phyloP scores from a whole-genome alignment of 2,888 invertebrate species.

The Drosophila prostipennis region DNA sequence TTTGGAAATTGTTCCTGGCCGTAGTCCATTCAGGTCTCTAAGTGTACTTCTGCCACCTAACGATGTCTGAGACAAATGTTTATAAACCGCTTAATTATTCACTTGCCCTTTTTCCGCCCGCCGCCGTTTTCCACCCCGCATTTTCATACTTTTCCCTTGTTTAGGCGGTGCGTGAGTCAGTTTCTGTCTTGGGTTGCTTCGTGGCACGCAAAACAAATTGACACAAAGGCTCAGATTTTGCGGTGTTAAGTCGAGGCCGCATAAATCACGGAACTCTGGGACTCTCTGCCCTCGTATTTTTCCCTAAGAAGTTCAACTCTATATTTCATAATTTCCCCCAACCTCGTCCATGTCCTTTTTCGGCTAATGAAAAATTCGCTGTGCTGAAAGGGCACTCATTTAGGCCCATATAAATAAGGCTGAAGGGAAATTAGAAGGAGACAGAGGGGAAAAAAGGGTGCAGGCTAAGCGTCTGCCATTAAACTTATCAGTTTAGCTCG shows the following conservation, averaged over 20 bases:
- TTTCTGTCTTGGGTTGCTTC: slow-evolving; percentile 28
- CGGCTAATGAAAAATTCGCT: slow-evolving; percentile 43
- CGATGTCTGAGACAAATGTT: slow-evolving; percentile 74
- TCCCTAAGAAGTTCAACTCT: slow-evolving; percentile 39
- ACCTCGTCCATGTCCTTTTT: slow-evolving; percentile 18
- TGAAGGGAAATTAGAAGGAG: slow-evolving; percentile 14
- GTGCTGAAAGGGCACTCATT: slow-evolving; percentile 42
- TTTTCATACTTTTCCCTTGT: slow-evolving; percentile 38
- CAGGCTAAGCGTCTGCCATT: slow-evolving; percentile 24
- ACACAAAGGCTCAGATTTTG: slow-evolving; percentile 75
- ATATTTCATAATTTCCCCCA: slow-evolving; percentile 40
- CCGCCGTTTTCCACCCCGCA: slow-evolving; percentile 10
- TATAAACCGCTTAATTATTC: slow-evolving; percentile 80
- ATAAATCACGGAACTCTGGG: slow-evolving; percentile 63
- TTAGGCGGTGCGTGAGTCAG: slow-evolving; percentile 35
- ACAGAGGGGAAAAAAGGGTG: background rate
- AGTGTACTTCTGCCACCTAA: slow-evolving; percentile 32
- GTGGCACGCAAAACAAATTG: slow-evolving; percentile 74
- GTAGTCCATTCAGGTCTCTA: background rate
- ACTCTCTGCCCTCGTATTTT: slow-evolving; percentile 20
- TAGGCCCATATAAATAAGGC: slow-evolving; percentile 31
- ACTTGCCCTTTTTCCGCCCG: slow-evolving; percentile 69
- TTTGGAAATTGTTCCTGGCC: background rate
- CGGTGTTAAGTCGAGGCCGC: slow-evolving; percentile 69
- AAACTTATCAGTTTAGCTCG: slow-evolving; percentile 30